Base-by-base conservation (phyloP, 1,140 invertebrate genomes). In the Musca domestica region DNA sequence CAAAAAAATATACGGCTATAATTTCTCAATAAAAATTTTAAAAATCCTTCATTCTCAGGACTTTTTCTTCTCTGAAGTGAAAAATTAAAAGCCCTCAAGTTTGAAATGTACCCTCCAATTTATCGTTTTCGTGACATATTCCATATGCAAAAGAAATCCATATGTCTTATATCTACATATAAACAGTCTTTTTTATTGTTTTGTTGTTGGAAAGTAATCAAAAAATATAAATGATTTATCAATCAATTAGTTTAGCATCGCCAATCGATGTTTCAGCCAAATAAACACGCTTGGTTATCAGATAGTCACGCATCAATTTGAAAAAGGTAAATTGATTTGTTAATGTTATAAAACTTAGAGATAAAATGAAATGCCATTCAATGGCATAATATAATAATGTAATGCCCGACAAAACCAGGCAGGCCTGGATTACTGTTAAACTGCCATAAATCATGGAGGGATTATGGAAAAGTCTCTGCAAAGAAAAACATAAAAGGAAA, bases 291-390 rank as follows among this genome's bases (percentile, higher is more conserved):
- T 88, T 91, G 67, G 94, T 89, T 47, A 97, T 88, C 0, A 96
- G 83, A 81, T 91, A 93, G 81, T 98, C 94, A 64, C 95, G 85
- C 4, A 90, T 84, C 64, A 96, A 84, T 83, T 96, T 96, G 74
- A 94, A 98, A 6, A 98, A 85, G 0, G 94, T 92, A 72, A 95
- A 92, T 82, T 96, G 96, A 82, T 96, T 97, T 56, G 93, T 92
- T 74, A 95, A 90, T 10, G 96, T 86, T 23, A 98, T 84, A 34
- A 96, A 84, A 14, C 92, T 88, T 69, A 96, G 86, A 17, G 95
- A 94, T 10, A 98, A 76, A 30, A 96, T 88, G 78, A 96, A 91
- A 82, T 96, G 93, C 96, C 96, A 99, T 72, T 95, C 91, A 9
- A 88, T 87, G 2, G 90, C 89, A 52, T 90, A 86, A 70, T 93